These are phyloP conservation scores for Drosophila tani DNA, from an alignment of 1,140 invertebrate species.

Conservation along the genomic window DNA sequence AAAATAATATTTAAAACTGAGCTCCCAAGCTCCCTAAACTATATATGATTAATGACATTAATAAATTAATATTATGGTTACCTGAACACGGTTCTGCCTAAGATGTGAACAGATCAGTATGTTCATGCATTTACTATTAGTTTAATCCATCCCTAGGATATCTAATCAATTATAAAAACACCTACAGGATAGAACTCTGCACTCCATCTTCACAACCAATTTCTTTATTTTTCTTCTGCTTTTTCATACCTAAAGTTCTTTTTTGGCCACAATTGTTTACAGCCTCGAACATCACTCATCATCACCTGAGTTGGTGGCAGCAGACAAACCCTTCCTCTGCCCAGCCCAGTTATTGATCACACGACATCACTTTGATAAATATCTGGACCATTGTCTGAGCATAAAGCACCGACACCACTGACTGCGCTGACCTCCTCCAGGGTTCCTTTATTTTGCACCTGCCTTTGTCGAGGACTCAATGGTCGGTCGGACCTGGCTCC, in stretches of 20 bases:
- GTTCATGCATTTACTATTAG: too few relatives aligned
- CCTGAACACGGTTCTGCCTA: too few relatives aligned
- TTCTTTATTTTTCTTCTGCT: constrained; percentile 2
- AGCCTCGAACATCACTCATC: constrained; percentile 36
- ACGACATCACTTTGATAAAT: constrained; percentile 50
- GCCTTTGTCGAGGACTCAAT: constrained; percentile 40
- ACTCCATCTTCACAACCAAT: neutral
- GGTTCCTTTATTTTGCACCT: constrained; percentile 28
- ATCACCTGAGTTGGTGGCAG: neutral
- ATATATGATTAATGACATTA: too few relatives aligned
- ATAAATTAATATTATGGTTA: too few relatives aligned
- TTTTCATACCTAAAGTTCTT: neutral
- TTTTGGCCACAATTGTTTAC: constrained; percentile 2
- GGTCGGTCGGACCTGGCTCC: constrained; percentile 21
- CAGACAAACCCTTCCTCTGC: neutral
- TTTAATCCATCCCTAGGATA: too few relatives aligned
- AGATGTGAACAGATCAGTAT: too few relatives aligned
- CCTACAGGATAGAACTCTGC: too few relatives aligned
- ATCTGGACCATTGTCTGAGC: constrained; percentile 44
- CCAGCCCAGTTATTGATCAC: constrained; percentile 39
- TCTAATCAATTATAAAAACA: neutral
- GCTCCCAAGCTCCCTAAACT: too few relatives aligned
- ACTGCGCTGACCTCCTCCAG: constrained; percentile 1
- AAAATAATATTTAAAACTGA: too few relatives aligned
- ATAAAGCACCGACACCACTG: constrained; percentile 19